Percentiles rank a stretch among this genome's conserved stretches.
Conservation (phyloP, 2,113 vertebrate species). For the Dipodomys stephensi region DNA sequence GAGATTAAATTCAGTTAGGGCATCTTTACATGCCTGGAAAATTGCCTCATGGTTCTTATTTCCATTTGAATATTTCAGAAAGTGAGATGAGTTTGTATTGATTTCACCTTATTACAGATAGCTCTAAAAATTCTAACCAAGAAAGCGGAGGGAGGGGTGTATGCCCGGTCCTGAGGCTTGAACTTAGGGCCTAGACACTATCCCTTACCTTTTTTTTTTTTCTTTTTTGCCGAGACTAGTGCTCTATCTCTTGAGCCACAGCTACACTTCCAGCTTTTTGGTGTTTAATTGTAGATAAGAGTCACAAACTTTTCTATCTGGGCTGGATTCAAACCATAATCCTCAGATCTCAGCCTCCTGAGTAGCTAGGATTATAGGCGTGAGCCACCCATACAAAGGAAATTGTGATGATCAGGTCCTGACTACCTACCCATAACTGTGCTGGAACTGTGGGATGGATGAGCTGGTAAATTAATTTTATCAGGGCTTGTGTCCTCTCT, state of each 20-base stretch:
- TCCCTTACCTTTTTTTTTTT: too few relatives aligned
- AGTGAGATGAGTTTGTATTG: not conserved
- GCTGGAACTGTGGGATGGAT: not conserved
- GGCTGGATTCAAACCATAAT: too few relatives aligned
- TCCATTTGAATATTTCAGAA: conserved; percentile 28
- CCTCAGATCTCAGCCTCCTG: too few relatives aligned
- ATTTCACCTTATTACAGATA: not conserved
- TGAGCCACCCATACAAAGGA: not conserved
- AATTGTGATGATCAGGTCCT: not conserved
- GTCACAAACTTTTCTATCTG: too few relatives aligned
- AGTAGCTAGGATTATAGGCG: too few relatives aligned
- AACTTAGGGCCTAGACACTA: too few relatives aligned
- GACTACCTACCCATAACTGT: conserved; percentile 5
- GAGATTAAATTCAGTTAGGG: not conserved
- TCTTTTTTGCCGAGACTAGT: too few relatives aligned
- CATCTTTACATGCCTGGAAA: not conserved
- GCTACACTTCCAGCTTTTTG: too few relatives aligned
- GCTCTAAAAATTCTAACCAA: not conserved
- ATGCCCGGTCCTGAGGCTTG: too few relatives aligned
- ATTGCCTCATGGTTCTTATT: not conserved
- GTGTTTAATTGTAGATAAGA: too few relatives aligned
- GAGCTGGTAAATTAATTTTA: not conserved
- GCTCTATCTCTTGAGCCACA: too few relatives aligned
- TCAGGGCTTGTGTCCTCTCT: not conserved
- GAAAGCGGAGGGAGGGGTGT: too few relatives aligned